Base-by-base conservation (phyloP, 1,140 invertebrate genomes). In the Anoplophora glabripennis region DNA sequence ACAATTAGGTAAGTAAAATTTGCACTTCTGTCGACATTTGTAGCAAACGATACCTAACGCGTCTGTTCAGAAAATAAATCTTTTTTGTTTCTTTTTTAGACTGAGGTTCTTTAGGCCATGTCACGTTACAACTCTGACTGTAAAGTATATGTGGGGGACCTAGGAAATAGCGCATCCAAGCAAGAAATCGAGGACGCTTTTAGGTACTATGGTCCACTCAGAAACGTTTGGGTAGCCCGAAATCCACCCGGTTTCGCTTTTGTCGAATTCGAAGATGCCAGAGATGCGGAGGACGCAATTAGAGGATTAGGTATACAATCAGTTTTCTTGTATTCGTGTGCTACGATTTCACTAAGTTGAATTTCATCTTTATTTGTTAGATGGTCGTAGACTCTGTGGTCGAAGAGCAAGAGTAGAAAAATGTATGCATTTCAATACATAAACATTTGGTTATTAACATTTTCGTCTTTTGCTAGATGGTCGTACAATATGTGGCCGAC, bases 71-170 rank as follows among this genome's bases (percentile, higher is more conserved):
- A 28, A 28, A 28, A 28, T 28, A 28, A 5, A 28, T 3, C n/a
- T n/a, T 28, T 5, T 28, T 28, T 28, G 21, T 28, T 28, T 28
- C 5, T 28, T 28, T 28, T 28, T 28, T 28, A 28, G 38, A 41
- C 7, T 77, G 21, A 28, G 21, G 21, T 28, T 28, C 3, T 5
- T 28, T 28, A 28, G 21, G 21, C 21, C 72, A 89, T 90, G 87
- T 89, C 88, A 58, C 82, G 89, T 40, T 88, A 89, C 75, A 84
- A 86, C 54, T 84, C 87, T 40, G 96, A 98, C 73, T 93, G 92
- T 68, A 99, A 99, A 78, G 88, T 98, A 8, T 99, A 98, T 77
- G 93, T 99, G 18, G 96, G 96, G 36, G 94, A 98, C 81, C 81
- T 98, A 72, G 89, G 85, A 46, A 89, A 86, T 71, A 89, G 85